Evolutionary conservation across 1,140 invertebrate genomes (phyloP).

Genomic region (Bombus cullumanus): DNA sequence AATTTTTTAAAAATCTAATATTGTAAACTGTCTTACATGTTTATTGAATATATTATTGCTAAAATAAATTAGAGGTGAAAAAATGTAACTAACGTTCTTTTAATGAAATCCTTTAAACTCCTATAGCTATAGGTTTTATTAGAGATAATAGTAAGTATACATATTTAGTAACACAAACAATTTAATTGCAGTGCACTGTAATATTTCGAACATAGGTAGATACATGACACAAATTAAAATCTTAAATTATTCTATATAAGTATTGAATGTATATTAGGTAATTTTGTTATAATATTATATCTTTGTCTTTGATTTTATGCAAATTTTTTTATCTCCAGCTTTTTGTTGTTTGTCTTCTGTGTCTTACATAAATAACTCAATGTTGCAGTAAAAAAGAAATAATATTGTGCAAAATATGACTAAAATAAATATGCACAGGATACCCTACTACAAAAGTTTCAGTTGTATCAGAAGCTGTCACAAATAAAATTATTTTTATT

Average conservation of each 20-base stretch:
- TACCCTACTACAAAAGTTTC: slow-evolving; percentile 27
- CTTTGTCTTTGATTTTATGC: neutral
- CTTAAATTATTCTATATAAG: slow-evolving; percentile 10
- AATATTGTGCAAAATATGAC: neutral
- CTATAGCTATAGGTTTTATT: slow-evolving; percentile 12
- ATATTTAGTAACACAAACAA: slow-evolving; percentile 6
- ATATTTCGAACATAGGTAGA: neutral
- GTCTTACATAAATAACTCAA: neutral
- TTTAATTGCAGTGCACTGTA: slow-evolving; percentile 4
- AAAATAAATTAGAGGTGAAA: slow-evolving; percentile 37
- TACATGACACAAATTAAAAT: neutral
- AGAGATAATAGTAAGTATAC: slow-evolving; percentile 17
- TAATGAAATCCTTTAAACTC: neutral
- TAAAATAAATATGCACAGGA: slow-evolving; percentile 18
- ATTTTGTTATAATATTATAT: neutral
- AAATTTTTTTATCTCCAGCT: neutral
- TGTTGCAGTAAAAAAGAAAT: neutral
- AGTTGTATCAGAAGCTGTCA: neutral
- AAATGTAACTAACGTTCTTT: neutral
- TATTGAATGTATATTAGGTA: neutral
- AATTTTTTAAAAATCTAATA: slow-evolving; percentile 20
- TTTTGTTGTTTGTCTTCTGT: neutral
- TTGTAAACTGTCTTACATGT: slow-evolving; percentile 34
- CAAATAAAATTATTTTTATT: neutral
- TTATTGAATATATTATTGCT: slow-evolving; percentile 34